Percentiles rank a stretch among this genome's conserved stretches.
phyloP scores from a whole-genome alignment of 2,888 invertebrate genomes.

The Lamellibrachia columna region DNA sequence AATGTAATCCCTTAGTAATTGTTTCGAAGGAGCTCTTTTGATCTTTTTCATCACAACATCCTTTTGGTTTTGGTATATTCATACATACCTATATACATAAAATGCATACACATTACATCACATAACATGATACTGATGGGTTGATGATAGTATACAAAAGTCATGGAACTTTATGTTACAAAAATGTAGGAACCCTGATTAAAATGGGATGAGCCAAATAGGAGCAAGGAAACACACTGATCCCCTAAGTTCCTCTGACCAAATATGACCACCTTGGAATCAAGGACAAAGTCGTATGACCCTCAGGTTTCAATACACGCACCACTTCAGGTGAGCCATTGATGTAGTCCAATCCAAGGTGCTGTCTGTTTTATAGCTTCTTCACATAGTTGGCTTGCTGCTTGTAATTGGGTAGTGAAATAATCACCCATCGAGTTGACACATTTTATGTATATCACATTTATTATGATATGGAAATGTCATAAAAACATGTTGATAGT shows the following conservation, averaged over 20 bases:
- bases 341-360: not conserved
- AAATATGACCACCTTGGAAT: not conserved
- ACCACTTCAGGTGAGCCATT: not conserved
- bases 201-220: too few species aligned
- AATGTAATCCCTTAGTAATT: too few species aligned
- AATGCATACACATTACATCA: too few species aligned
- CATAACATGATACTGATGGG: too few species aligned
- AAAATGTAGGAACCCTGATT: too few species aligned
- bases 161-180: too few species aligned
- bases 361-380: not conserved
- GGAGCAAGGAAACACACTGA: too few species aligned
- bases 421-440: not conserved
- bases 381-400: not conserved
- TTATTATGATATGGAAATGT: not conserved
- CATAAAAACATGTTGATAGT: not conserved
- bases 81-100: too few species aligned
- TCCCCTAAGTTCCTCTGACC: not conserved
- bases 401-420: not conserved
- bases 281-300: not conserved
- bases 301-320: not conserved
- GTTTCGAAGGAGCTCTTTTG: too few species aligned
- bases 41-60: too few species aligned
- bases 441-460: not conserved
- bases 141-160: too few species aligned
- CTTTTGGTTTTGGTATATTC: too few species aligned